Evolutionary conservation across 2,113 vertebrate species (phyloP).

Genomic region (Centropus bengalensis): DNA sequence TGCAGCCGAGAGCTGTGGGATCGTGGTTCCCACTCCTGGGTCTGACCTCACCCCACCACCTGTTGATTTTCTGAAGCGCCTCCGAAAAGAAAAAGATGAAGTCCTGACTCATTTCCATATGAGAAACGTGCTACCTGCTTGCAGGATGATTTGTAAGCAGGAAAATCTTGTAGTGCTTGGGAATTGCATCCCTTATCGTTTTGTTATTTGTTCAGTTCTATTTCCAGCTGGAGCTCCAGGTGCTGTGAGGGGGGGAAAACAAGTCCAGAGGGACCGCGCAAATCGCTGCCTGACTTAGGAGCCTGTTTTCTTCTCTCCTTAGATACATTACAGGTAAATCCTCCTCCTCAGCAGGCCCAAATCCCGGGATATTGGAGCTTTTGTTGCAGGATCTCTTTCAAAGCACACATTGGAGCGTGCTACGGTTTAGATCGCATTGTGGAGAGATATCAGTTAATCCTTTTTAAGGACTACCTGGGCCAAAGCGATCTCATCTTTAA

Average conservation of each 20-base stretch:
- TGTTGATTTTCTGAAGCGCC: not conserved
- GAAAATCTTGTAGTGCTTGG: not conserved
- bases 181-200: not conserved
- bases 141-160: not conserved
- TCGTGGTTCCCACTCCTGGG: rapidly evolving
- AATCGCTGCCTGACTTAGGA: not conserved
- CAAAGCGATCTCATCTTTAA: not conserved
- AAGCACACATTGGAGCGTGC: not conserved
- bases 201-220: not conserved
- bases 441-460: not conserved
- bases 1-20: not conserved
- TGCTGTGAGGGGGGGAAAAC: not conserved
- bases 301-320: slow-evolving; percentile 18
- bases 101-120: not conserved
- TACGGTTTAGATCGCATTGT: not conserved
- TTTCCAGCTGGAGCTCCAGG: not conserved
- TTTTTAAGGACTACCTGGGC: not conserved
- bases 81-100: not conserved
- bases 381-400: not conserved
- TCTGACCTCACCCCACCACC: not conserved
- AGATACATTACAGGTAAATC: not conserved
- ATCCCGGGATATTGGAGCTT: not conserved
- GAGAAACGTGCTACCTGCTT: not conserved
- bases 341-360: not conserved
- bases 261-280: slow-evolving; percentile 37